Evolutionary conservation across 2,797 vertebrate genomes (phyloP), one percentile per base, ranked within the genome.

Genomic region (Pseudomugil tenellus): DNA sequence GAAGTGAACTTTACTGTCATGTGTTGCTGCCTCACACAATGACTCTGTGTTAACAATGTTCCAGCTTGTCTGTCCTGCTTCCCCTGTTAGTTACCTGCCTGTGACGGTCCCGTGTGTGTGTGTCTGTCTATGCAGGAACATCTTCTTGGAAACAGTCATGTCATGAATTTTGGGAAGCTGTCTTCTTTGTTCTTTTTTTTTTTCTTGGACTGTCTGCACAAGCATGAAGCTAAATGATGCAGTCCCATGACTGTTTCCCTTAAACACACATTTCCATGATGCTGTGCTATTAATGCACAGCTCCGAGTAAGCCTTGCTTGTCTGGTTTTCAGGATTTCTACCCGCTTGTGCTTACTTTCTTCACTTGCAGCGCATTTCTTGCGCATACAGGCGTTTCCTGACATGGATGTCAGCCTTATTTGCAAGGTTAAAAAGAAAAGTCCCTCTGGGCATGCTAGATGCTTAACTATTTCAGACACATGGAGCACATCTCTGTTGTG

Each of bases 401-500:
- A 81, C 85, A 83, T 57, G 67, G 57, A 39, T 84, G 81, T 80
- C 81, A 71, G 81, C 79, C 67, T 67, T 79, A 77, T 87, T 85
- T 84, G 83, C 81, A 66, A 61, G 60, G 70, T 53, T 77, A 75
- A 32, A 31, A 78, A 75, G n/a, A 32, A 80, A 80, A 46, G 23
- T 76, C 85, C 87, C 87, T 49, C 46, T 26, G 81, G 80, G 79
- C 82, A 67, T 72, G 74, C 85, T 76, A 73, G 78, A 83, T 28
- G 67, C 71, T 76, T 85, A 84, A 88, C 84, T 80, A 67, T 84
- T 78, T 86, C 67, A 83, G 84, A 85, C 84, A 83, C 67, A 69
- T 67, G 76, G 58, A 71, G 70, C 76, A 78, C 70, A 69, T 84
- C 71, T 83, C 72, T 78, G 72, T 70, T 74, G 73, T 76, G 60